Percentiles rank a stretch among this genome's conserved stretches.
These are phyloP conservation scores for Antigone vipio DNA, from an alignment of 2,113 vertebrate genomes.

Conservation along the genomic window DNA sequence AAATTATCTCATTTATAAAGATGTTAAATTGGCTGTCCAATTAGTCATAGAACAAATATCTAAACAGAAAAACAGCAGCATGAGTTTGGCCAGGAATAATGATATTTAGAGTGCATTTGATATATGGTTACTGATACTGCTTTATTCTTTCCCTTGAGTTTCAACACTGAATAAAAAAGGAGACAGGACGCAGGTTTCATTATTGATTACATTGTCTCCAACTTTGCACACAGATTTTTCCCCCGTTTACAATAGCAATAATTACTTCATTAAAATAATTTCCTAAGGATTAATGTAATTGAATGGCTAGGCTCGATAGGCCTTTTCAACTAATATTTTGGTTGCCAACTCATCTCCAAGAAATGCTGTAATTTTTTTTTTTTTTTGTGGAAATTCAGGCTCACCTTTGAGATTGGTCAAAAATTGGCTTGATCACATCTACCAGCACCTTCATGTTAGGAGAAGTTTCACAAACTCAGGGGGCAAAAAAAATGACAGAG, in stretches of 20 bases:
- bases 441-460: not conserved
- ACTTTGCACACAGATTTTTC: not conserved
- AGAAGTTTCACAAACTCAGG: not conserved
- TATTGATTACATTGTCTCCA: slow-evolving; percentile 22
- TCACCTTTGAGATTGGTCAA: not conserved
- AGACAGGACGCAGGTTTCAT: not conserved
- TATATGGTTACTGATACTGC: not conserved
- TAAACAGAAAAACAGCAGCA: not conserved
- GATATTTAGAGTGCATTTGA: not conserved
- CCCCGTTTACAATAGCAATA: not conserved
- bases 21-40: not conserved
- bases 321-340: not conserved
- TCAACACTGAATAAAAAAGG: not conserved
- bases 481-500: not conserved
- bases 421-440: not conserved
- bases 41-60: slow-evolving; percentile 12
- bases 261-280: slow-evolving; percentile 23
- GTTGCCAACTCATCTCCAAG: not conserved
- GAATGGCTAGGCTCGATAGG: not conserved
- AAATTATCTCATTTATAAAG: slow-evolving; percentile 11
- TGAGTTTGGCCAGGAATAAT: not conserved
- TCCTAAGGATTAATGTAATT: not conserved
- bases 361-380: not conserved
- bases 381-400: not conserved
- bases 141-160: slow-evolving; percentile 29